These are phyloP conservation scores for Oncopodura yosiiana DNA, from an alignment of 1,140 invertebrate species.

Conservation along the genomic window DNA sequence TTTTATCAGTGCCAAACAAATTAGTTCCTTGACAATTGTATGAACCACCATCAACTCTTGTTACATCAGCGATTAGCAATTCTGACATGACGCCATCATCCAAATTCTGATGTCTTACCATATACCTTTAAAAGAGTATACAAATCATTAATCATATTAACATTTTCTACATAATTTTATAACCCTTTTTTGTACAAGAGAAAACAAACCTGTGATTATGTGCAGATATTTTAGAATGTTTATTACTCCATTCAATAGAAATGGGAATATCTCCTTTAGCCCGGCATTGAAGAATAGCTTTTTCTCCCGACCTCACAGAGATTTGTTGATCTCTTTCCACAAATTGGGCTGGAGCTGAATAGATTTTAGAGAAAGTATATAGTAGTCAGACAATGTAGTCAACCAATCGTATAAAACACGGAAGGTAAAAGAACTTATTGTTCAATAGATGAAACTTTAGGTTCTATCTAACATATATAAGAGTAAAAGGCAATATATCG, in stretches of 20 bases:
- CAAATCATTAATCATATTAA: conserved; percentile 6
- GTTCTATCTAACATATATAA: too few relatives aligned
- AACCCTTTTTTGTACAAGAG: too few relatives aligned
- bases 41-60: conserved; percentile 74
- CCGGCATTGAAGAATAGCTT: conserved; percentile 30
- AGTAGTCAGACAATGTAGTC: not conserved
- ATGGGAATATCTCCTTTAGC: conserved; percentile 35
- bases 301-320: conserved; percentile 29
- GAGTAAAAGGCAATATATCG: not conserved
- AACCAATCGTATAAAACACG: too few relatives aligned
- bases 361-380: not conserved
- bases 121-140: conserved; percentile 46
- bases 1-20: conserved; percentile 79
- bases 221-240: conserved; percentile 24
- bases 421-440: too few relatives aligned
- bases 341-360: conserved; percentile 69
- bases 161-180: conserved; percentile 1
- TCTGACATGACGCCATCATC: conserved; percentile 74
- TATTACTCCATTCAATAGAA: conserved; percentile 33
- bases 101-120: conserved; percentile 59
- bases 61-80: conserved; percentile 68
- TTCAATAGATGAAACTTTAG: too few relatives aligned
- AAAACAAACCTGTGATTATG: conserved; percentile 23
- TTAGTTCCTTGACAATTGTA: conserved; percentile 82
- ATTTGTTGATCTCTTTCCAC: conserved; percentile 41